Conservation (phyloP, 30 jellyfish, hydroid and myxozoan species). For the Catostylus mosaicus region DNA sequence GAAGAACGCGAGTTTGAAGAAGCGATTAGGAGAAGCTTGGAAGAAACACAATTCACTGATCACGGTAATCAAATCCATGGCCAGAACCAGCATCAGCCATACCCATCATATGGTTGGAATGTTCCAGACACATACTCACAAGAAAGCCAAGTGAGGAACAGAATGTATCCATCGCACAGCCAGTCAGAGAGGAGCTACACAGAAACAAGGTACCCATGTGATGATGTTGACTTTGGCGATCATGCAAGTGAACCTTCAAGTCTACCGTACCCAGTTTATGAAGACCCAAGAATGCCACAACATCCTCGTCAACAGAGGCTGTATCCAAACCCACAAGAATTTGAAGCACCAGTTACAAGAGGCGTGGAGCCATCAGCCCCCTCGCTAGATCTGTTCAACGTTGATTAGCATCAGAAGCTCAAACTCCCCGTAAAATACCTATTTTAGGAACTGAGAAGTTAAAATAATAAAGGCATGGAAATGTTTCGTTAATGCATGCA, state of each 20-base stretch:
- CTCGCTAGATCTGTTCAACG: neutral
- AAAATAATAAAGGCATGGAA: no score
- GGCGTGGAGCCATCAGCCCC: slow-evolving; percentile 15
- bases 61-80: neutral
- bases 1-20: slow-evolving; percentile 64
- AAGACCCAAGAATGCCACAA: neutral
- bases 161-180: neutral
- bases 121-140: slow-evolving; percentile 23
- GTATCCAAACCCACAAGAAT: neutral
- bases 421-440: no score
- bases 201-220: neutral
- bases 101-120: slow-evolving; percentile 57
- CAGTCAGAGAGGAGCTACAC: neutral
- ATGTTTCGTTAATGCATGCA: no score
- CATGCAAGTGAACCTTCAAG: neutral
- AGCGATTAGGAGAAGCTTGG: slow-evolving; percentile 75
- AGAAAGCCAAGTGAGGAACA: neutral
- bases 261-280: neutral
- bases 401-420: no score
- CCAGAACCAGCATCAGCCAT: neutral
- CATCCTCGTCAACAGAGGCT: neutral
- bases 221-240: neutral
- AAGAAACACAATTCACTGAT: slow-evolving; percentile 7
- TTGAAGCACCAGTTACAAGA: neutral
- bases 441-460: no score